Percentiles rank a stretch among this genome's conserved stretches.
These are phyloP conservation scores for Orchesella flavescens DNA, from an alignment of 2,888 invertebrate genomes.

Conservation along the genomic window DNA sequence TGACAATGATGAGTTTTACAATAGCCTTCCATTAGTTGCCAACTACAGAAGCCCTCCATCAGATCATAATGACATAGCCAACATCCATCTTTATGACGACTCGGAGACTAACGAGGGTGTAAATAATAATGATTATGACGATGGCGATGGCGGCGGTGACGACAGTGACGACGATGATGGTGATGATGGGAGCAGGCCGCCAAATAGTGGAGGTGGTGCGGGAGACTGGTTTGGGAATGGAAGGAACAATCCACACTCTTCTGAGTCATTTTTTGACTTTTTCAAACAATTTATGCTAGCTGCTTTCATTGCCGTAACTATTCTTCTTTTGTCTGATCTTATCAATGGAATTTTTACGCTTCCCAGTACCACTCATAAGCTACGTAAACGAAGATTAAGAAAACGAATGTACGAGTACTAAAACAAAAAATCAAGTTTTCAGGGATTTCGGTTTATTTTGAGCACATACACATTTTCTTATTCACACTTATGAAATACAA, in stretches of 20 bases:
- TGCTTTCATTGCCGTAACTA: not conserved
- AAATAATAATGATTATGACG: slow-evolving; percentile 7
- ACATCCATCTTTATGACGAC: slow-evolving; percentile 26
- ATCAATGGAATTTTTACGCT: slow-evolving; percentile 35
- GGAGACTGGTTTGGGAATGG: slow-evolving; percentile 42
- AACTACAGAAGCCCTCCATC: not conserved
- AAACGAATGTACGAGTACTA: not conserved
- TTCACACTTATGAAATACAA: no score
- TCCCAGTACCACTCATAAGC: slow-evolving; percentile 7
- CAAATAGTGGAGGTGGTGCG: slow-evolving; percentile 1
- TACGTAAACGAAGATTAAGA: not conserved
- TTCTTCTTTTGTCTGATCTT: slow-evolving; percentile 25
- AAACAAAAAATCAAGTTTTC: no score
- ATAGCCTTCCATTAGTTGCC: slow-evolving; percentile 19
- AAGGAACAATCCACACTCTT: not conserved
- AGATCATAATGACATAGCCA: slow-evolving; percentile 32
- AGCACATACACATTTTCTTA: no score
- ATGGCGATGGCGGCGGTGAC: not conserved
- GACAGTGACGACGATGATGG: not conserved
- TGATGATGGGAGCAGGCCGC: not conserved
- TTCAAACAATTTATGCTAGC: slow-evolving; percentile 33
- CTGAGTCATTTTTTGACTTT: slow-evolving; percentile 12
- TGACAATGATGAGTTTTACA: slow-evolving; percentile 24
- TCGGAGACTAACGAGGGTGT: not conserved
- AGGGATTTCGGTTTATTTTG: no score